Evolutionary conservation across 2,113 vertebrate species (phyloP), one percentile per base, ranked within the genome.

Genomic region (Indicator indicator): DNA sequence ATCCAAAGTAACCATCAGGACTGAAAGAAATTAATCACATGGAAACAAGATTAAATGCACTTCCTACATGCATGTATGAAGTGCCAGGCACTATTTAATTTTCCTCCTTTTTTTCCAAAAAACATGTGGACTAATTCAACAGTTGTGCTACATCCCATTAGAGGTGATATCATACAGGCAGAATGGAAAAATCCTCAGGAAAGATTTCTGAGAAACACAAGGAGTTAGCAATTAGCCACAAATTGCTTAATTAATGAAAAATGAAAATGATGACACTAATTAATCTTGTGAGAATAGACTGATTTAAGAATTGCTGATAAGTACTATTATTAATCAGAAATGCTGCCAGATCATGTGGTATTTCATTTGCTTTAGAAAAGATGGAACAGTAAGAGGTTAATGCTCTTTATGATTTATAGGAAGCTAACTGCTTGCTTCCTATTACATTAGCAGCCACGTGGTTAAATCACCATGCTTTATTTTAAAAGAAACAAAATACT

Each of bases 171-270:
- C 64, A 75, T 4, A 33, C 5, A 40, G 13, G 40, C 27, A 87
- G 74, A 76, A 86, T 76, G 28, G 44, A 73, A 64, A 86, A 71
- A 40, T 46, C 55, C 50, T 40, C 17, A 16, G 32, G 36, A 92
- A 95, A 55, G 38, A 91, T 71, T 88, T 87, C 78, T 94, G 64
- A 89, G 52, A 87, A 92, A 79, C 0, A 0, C 18, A 76, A 79
- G 27, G 30, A 70, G 19, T 70, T 44, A 55, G 46, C 50, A 96
- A 88, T 89, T 80, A 88, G 38, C 36, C 77, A 67, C 36, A 93
- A 76, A 83, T 69, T 65, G 16, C 80, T 77, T 89, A 93, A 83
- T 87, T 89, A 87, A 73, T 42, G 27, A 94, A 80, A 40, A 85
- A 92, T 16, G 32, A 48, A 87, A 85, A 88, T 42, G 4, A 73